Evolutionary conservation across 1,140 invertebrate species (phyloP).

Genomic region (Aphelenchoides avenae): DNA sequence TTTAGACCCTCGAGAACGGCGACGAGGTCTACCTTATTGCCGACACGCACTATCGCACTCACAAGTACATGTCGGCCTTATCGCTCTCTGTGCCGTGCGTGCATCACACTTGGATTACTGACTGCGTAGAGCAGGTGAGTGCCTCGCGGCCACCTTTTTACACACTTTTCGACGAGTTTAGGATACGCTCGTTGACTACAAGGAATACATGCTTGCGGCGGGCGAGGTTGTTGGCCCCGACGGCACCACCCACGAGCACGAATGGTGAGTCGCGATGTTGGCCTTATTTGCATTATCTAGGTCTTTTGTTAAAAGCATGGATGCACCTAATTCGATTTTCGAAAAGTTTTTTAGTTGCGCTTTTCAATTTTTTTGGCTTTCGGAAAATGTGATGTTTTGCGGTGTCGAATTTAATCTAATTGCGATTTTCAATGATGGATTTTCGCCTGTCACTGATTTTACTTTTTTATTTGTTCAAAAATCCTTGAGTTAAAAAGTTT

Average conservation of each 20-base stretch:
- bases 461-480: no score
- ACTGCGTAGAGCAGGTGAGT: conserved; percentile 40
- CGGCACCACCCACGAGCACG: no score
- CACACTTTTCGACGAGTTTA: no score
- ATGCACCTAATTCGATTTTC: no score
- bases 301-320: no score
- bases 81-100: conserved; percentile 51
- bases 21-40: conserved; percentile 45
- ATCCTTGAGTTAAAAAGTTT: no score
- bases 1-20: conserved; percentile 14
- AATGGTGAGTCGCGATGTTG: no score
- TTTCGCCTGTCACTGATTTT: conserved; percentile 2
- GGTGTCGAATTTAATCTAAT: no score
- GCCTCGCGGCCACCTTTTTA: not conserved
- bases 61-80: conserved; percentile 54
- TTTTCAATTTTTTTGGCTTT: no score
- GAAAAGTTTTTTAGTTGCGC: conserved; percentile 22
- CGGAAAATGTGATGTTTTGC: no score
- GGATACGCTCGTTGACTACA: conserved; percentile 38
- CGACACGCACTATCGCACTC: conserved; percentile 55
- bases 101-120: conserved; percentile 44
- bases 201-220: conserved; percentile 44
- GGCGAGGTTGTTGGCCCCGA: conserved; percentile 32
- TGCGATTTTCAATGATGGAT: not conserved
- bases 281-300: no score